These are phyloP conservation scores for Sphyrna mokarran DNA, from an alignment of 2,113 vertebrate species.

Conservation along the genomic window DNA sequence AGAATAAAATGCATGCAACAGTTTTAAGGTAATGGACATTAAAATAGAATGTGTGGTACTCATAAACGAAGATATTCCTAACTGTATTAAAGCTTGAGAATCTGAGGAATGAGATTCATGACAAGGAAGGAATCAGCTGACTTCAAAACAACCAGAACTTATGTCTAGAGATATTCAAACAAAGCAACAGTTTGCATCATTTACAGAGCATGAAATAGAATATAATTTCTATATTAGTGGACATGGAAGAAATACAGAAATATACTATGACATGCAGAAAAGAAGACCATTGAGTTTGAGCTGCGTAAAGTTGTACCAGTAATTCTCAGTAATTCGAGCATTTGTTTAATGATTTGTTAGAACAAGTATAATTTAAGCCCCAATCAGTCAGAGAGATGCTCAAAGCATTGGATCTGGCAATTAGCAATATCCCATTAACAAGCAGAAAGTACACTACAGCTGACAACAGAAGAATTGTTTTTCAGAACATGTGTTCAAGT, in stretches of 20 bases:
- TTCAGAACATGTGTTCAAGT: not conserved
- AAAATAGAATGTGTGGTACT: not conserved
- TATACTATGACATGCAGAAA: not conserved
- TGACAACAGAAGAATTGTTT: not conserved
- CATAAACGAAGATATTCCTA: not conserved
- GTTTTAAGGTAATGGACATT: not conserved
- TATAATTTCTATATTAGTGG: not conserved
- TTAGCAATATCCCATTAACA: not conserved
- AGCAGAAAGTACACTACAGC: not conserved
- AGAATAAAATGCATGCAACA: not conserved
- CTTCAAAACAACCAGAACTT: not conserved
- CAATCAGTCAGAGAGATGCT: not conserved
- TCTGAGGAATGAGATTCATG: not conserved
- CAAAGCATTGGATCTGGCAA: not conserved
- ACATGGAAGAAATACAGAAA: not conserved
- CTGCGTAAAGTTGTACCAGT: not conserved
- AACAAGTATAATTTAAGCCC: not conserved
- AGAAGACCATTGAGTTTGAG: not conserved
- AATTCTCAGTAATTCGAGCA: not conserved
- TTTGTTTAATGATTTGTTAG: not conserved
- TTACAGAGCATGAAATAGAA: not conserved
- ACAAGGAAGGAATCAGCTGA: not conserved
- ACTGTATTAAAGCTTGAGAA: not conserved
- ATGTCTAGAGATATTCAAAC: not conserved
- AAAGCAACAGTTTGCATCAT: not conserved